Base-by-base conservation (phyloP, 2,797 vertebrate genomes). In the Myripristis murdjan region DNA sequence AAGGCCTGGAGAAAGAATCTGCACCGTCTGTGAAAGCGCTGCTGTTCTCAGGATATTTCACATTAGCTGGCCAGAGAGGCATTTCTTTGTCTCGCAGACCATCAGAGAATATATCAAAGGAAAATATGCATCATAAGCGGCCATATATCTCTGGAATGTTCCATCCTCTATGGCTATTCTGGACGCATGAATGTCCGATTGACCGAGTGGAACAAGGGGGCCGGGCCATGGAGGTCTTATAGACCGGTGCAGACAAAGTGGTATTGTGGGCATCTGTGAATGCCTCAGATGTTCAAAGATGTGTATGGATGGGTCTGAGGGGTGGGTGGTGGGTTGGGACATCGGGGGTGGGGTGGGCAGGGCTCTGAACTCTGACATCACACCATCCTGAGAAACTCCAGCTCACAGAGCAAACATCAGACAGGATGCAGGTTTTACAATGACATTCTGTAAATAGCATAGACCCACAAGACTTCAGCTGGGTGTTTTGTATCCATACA, bases 81-180 rank as follows among this genome's bases (percentile, higher is more conserved):
- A 8, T 12, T 16, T 68, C 76, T 82, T 83, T 90, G 87, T 87
- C 59, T 85, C 73, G 9, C 49, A 49, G 78, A 3, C 57, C 70
- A 70, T 81, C 79, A 81, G 73, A 70, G 75, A 88, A 83, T 81
- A 87, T 81, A 90, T 82, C 54, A 78, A 61, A 71, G 87, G 70
- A 69, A 83, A 79, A 78, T 79, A 74, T 87, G 85, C 81, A 66
- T 86, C 79, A 73, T 62, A 71, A 64, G 62, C 59, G 33, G 64
- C 47, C 63, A 52, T 44, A 52, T 20, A 31, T 79, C 52, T 71
- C 70, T 44, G 82, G 83, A 87, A 88, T 89, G 81, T 87, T 87
- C 73, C 70, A 9, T 64, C 55, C 6, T 46, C 64, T n/a, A n/a
- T n/a, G 49, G 58, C 59, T 26, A 18, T 9, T 64, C 46, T 68